A percentile compares a stretch with the other conserved stretches of the same genome.
phyloP scores from a whole-genome alignment of 2,797 vertebrate genomes.

The Cottoperca gobio region DNA sequence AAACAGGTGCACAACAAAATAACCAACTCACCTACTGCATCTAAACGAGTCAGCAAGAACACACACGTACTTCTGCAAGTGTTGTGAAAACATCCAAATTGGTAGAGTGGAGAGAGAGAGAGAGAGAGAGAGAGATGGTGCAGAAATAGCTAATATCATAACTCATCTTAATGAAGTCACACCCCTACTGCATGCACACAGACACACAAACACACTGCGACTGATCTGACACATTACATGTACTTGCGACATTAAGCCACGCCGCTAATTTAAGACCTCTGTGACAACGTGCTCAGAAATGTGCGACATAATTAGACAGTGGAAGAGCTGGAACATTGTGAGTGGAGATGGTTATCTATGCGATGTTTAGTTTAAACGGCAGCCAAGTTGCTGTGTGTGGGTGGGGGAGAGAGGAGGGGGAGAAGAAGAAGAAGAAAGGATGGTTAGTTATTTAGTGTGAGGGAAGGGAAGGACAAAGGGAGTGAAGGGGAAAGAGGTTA shows the following conservation, averaged over 20 bases:
- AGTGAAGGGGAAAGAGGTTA: background rate
- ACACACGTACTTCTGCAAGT: background rate
- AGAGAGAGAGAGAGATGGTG: constrained; percentile 3
- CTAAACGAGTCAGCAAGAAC: background rate
- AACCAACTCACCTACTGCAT: background rate
- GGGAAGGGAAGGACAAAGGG: background rate
- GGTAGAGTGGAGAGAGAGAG: background rate
- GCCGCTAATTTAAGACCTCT: constrained; percentile 40
- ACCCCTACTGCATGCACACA: constrained; percentile 1
- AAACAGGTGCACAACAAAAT: constrained; percentile 16
- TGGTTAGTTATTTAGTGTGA: background rate
- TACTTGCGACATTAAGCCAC: constrained; percentile 37
- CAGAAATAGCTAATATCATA: constrained; percentile 26
- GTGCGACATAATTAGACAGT: constrained; percentile 38
- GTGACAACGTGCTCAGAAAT: constrained; percentile 27
- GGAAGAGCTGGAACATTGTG: constrained; percentile 22
- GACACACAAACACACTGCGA: constrained; percentile 11
- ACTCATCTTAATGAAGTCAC: constrained; percentile 34
- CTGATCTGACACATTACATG: constrained; percentile 32
- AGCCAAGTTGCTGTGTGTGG: background rate
- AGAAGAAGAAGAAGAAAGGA: background rate
- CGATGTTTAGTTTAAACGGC: constrained; percentile 22
- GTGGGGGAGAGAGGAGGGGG: too few species aligned
- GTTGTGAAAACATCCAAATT: background rate
- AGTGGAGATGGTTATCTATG: constrained; percentile 41